These are phyloP conservation scores for Lordiphosa fenestrarum DNA, from an alignment of 2,888 invertebrate species.

Conservation along the genomic window DNA sequence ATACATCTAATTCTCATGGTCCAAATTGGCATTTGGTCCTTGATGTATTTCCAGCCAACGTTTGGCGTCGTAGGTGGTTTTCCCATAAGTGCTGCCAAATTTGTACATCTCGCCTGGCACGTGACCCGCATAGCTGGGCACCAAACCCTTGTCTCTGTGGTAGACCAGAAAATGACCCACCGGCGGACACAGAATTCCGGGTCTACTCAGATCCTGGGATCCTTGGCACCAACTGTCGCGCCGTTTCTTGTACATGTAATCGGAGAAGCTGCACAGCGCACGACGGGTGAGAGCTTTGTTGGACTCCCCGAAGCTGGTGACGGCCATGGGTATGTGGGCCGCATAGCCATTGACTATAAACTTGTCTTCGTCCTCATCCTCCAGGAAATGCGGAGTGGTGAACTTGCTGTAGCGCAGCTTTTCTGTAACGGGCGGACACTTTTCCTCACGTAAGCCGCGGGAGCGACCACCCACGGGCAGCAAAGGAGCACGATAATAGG, in stretches of 20 bases:
- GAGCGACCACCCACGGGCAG: constrained; percentile 86
- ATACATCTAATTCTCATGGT: constrained; percentile 45
- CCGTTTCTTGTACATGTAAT: constrained; percentile 86
- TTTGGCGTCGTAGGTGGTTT: constrained; percentile 87
- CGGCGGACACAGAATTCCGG: constrained; percentile 66
- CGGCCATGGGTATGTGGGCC: constrained; percentile 78
- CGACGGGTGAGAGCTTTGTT: constrained; percentile 85
- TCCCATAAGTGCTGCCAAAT: constrained; percentile 88
- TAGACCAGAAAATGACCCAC: constrained; percentile 83
- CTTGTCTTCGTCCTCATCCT: constrained; percentile 75
- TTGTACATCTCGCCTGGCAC: constrained; percentile 88
- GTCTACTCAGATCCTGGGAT: constrained; percentile 57
- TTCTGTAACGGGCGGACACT: constrained; percentile 82
- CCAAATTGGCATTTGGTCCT: constrained; percentile 30
- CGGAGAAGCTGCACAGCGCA: constrained; percentile 87
- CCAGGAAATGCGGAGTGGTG: constrained; percentile 77
- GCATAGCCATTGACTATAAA: constrained; percentile 76
- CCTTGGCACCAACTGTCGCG: constrained; percentile 86
- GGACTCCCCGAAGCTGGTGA: constrained; percentile 76
- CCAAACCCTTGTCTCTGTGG: constrained; percentile 86
- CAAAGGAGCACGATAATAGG: constrained; percentile 86
- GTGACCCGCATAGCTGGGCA: constrained; percentile 89
- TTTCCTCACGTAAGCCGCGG: constrained; percentile 83
- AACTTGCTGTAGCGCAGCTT: constrained; percentile 73
- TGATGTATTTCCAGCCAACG: constrained; percentile 83